Conservation (phyloP, 2,797 vertebrate species). For the Hylomyscus alleni region DNA sequence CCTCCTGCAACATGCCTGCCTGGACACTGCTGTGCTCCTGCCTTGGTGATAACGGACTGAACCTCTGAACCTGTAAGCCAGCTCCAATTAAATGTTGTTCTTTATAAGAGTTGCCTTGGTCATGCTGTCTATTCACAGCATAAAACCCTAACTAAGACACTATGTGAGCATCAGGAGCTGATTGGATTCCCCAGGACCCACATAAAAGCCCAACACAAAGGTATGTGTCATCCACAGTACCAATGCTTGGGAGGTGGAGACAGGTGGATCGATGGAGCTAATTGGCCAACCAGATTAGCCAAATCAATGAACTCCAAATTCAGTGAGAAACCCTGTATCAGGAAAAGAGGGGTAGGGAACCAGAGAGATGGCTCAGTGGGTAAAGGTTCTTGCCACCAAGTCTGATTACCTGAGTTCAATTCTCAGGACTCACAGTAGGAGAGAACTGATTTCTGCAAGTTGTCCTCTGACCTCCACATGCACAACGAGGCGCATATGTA, state of each 20-base stretch:
- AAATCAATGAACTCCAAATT: background rate
- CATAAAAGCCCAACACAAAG: background rate
- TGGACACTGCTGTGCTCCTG: no score
- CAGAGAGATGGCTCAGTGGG: background rate
- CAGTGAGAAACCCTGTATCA: background rate
- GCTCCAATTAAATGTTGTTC: no score
- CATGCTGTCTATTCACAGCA: no score
- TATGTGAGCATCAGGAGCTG: background rate
- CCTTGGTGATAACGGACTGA: no score
- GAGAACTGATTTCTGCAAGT: background rate
- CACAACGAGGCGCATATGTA: no score
- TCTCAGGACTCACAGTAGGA: background rate
- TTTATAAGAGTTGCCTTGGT: no score
- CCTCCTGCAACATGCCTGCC: no score
- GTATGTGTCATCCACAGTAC: background rate
- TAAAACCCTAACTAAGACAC: no score
- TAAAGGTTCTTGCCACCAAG: background rate
- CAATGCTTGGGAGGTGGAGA: background rate
- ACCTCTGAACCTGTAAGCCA: no score
- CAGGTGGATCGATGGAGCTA: background rate
- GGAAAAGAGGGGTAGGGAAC: background rate
- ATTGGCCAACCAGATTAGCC: background rate
- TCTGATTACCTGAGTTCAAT: background rate
- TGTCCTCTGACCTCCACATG: background rate
- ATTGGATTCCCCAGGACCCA: background rate